Evolutionary conservation across 2,797 vertebrate genomes (phyloP).

Genomic region (Periophthalmus magnuspinnatus): DNA sequence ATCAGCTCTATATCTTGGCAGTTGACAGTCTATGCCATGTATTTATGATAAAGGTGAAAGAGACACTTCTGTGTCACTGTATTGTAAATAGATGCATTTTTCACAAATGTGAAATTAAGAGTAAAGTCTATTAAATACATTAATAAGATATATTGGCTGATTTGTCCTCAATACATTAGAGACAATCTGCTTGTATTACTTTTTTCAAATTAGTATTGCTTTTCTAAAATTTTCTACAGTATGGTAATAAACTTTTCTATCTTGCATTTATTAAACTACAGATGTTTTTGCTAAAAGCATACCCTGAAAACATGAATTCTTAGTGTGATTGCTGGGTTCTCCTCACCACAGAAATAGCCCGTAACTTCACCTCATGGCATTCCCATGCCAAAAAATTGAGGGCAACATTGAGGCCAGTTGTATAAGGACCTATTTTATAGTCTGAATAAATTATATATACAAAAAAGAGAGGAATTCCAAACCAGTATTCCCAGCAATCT

Average conservation of each 20-base stretch:
- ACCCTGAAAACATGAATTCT: no score
- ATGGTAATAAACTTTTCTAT: neutral
- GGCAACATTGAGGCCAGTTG: constrained; percentile 7
- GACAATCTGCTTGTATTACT: neutral
- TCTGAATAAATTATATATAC: no score
- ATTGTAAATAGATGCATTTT: constrained; percentile 2
- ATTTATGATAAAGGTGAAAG: constrained; percentile 7
- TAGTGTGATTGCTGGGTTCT: no score
- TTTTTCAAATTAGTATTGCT: neutral
- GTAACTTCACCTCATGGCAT: no score
- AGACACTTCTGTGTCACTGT: constrained; percentile 6
- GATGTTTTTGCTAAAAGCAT: neutral
- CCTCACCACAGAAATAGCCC: no score
- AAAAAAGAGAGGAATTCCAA: no score
- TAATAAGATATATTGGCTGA: constrained; percentile 7
- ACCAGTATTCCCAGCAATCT: no score
- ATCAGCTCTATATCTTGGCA: constrained; percentile 7
- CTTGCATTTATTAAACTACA: neutral
- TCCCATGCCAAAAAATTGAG: neutral
- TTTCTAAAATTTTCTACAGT: neutral
- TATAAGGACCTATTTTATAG: no score
- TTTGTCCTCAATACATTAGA: constrained; percentile 3
- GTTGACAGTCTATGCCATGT: constrained; percentile 9
- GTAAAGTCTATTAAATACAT: neutral
- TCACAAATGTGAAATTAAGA: neutral